Conservation (phyloP, 2,113 vertebrate species). For the Lucifuga dentata region DNA sequence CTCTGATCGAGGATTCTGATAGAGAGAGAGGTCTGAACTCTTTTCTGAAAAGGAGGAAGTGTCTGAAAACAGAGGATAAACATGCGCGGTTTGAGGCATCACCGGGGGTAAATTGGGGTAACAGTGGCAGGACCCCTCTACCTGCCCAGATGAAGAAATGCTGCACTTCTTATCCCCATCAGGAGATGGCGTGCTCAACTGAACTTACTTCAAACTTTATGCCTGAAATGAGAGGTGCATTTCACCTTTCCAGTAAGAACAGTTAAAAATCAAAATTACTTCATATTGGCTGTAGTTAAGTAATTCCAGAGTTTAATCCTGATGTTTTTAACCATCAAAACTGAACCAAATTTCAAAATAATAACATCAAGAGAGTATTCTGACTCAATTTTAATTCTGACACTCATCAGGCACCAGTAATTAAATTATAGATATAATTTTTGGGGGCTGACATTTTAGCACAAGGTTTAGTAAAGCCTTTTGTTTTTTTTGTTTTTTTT, state of each 20-base stretch:
- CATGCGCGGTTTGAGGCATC: slow-evolving; percentile 79
- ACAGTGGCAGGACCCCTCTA: slow-evolving; percentile 55
- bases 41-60: slow-evolving; percentile 82
- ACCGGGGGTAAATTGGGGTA: slow-evolving; percentile 75
- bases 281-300: not conserved
- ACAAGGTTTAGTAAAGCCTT: not conserved
- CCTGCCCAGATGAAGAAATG: not conserved
- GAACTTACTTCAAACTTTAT: slow-evolving; percentile 60
- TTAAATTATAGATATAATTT: not conserved
- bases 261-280: not conserved
- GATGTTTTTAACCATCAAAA: not conserved
- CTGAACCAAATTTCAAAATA: not conserved
- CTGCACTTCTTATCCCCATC: slow-evolving; percentile 51
- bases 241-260: slow-evolving; percentile 19
- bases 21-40: slow-evolving; percentile 61
- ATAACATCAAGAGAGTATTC: not conserved
- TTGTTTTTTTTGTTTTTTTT: too few relatives aligned
- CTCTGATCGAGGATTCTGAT: slow-evolving; percentile 86
- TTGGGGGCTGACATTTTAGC: not conserved
- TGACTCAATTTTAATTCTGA: not conserved
- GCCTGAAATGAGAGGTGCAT: slow-evolving; percentile 26
- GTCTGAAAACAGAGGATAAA: slow-evolving; percentile 73
- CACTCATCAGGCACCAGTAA: not conserved
- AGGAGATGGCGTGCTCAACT: slow-evolving; percentile 88
- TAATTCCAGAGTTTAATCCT: not conserved